A percentile compares a stretch with the other conserved stretches of the same genome.
phyloP scores from a whole-genome alignment of 2,113 vertebrate species.

The Acanthochromis polyacanthus region DNA sequence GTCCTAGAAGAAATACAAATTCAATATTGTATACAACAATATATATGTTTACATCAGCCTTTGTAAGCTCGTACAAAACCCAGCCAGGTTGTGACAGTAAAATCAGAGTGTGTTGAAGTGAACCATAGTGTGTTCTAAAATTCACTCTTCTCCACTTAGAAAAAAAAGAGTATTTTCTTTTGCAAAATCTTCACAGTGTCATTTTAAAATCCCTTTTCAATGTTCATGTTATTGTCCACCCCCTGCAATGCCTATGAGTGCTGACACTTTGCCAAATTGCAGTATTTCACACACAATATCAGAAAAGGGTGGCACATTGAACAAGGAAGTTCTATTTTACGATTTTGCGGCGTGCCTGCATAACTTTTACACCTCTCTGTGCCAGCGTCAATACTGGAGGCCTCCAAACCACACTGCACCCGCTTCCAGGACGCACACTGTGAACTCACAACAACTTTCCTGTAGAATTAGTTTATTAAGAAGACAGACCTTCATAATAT shows the following conservation, averaged over 20 bases:
- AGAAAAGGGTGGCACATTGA: constrained; percentile 58
- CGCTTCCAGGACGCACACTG: constrained; percentile 51
- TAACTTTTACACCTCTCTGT: constrained; percentile 48
- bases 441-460: constrained; percentile 55
- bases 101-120: constrained; percentile 8
- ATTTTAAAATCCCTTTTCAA: constrained; percentile 23
- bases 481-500: constrained; percentile 51
- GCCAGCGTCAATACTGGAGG: constrained; percentile 64
- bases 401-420: constrained; percentile 62
- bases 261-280: constrained; percentile 28
- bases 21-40: not conserved
- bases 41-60: too few relatives aligned
- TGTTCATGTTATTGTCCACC: constrained; percentile 41
- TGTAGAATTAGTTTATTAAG: constrained; percentile 57
- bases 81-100: not conserved
- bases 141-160: constrained; percentile 5
- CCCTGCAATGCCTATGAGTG: constrained; percentile 33
- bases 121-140: constrained; percentile 28
- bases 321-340: constrained; percentile 56
- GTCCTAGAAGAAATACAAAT: not conserved
- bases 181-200: constrained; percentile 15
- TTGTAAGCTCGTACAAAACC: too few relatives aligned
- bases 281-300: constrained; percentile 40
- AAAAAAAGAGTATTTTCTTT: constrained; percentile 22
- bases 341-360: constrained; percentile 50